Evolutionary conservation across 1,140 invertebrate genomes (phyloP), one percentile per base, ranked within the genome.

Genomic region (Pemphigus obesinymphae): DNA sequence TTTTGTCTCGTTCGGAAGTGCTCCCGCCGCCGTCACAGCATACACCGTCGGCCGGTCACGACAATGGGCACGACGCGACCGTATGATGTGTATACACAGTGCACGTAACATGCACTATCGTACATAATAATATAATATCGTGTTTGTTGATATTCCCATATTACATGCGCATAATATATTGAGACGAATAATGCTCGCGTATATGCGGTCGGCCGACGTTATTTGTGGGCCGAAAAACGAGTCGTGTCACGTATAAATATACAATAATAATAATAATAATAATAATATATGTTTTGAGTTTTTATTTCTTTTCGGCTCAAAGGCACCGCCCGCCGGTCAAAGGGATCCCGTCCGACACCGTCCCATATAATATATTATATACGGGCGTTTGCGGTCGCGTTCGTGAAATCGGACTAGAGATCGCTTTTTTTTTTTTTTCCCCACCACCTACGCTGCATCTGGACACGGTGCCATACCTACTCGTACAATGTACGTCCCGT

Each of bases 1-100:
- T 80, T 61, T 80, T 80, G 76, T 80, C 76, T 63, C 23, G 76
- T 63, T 80, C 76, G 76, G 76, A 80, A 80, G 76, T 80, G 55
- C 55, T 43, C 55, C 55, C 37, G 75, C 50, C 75, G 43, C 40
- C 68, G 72, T 45, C 70, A 48, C 73, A 31, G 31, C n/a, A n/a
- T 53, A 53, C 31, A 55, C 37, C 50, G 31, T 61, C 53, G 45
- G 31, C 55, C 23, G 76, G 76, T 61, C 76, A 80, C 76, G 76
- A 80, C 75, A 61, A 78, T 61, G 75, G 75, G 53, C 75, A 55
- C 76, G 76, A 58, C 76, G 63, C 76, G 76, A 80, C n/a, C n/a
- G 3, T 40, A 34, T 66, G 37, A 63, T 17, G 23, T 55, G 26
- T 58, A 17, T 31, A 31, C 2, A 10, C 31, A 66, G 17, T 63